phyloP scores from a whole-genome alignment of 2,888 invertebrate genomes.

The Danaus chrysippus region DNA sequence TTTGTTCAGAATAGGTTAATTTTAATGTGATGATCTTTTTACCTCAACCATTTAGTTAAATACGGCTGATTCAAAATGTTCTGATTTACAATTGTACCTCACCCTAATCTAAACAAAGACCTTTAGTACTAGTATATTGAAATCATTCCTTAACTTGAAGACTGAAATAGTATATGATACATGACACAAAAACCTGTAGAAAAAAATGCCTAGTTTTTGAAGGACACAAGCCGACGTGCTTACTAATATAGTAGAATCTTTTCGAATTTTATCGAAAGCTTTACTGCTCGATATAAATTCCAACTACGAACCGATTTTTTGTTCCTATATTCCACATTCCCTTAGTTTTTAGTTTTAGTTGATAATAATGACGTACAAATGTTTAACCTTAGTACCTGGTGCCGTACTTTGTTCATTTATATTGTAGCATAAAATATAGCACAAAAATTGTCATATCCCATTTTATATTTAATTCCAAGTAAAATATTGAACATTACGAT shows the following conservation, averaged over 20 bases:
- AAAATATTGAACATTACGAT: not conserved
- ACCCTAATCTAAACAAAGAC: not conserved
- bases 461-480: not conserved
- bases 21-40: slow-evolving; percentile 12
- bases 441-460: slow-evolving; percentile 3
- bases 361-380: slow-evolving; percentile 12
- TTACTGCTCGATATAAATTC: not conserved
- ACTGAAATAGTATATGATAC: slow-evolving; percentile 31
- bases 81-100: not conserved
- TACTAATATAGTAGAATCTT: too few species aligned
- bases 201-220: not conserved
- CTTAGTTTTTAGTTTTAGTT: slow-evolving; percentile 9
- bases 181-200: slow-evolving; percentile 2
- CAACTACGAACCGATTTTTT: not conserved
- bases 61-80: slow-evolving; percentile 3
- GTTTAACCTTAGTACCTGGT: slow-evolving; percentile 22
- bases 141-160: slow-evolving; percentile 38
- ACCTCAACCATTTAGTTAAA: slow-evolving; percentile 17
- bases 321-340: slow-evolving; percentile 15
- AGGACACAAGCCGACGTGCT: too few species aligned
- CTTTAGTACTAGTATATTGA: slow-evolving; percentile 25
- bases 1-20: not conserved
- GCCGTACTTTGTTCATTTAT: slow-evolving; percentile 15
- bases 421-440: slow-evolving; percentile 9
- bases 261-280: too few species aligned